These are phyloP conservation scores for Salvelinus namaycush DNA, from an alignment of 2,113 vertebrate species.

Conservation along the genomic window DNA sequence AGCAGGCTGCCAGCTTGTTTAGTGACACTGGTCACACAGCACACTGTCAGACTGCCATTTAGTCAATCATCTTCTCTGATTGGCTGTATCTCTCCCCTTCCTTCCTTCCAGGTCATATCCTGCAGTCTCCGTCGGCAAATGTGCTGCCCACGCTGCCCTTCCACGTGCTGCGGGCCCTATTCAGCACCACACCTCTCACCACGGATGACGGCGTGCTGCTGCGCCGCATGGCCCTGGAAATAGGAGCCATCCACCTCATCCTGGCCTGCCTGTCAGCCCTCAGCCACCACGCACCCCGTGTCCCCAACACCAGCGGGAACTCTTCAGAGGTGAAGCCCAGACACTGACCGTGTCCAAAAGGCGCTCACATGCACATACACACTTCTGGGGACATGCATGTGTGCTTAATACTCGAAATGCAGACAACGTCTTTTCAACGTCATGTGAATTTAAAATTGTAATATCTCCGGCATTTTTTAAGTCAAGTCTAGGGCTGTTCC, in stretches of 20 bases:
- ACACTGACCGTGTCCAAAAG: no score
- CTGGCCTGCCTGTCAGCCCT: constrained; percentile 96
- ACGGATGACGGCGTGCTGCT: constrained; percentile 95
- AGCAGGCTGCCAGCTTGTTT: constrained; percentile 19
- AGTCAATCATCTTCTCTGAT: background rate
- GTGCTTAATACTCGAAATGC: background rate
- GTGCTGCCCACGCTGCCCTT: constrained; percentile 96
- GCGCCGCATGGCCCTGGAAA: constrained; percentile 94
- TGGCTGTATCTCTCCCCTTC: background rate
- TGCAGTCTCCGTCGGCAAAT: constrained; percentile 96
- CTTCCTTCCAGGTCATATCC: constrained; percentile 85
- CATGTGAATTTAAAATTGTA: no score
- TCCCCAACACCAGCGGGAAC: constrained; percentile 83
- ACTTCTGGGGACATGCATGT: no score
- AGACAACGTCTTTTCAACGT: background rate
- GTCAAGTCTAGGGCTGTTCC: no score
- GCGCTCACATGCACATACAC: no score
- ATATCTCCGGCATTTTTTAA: no score
- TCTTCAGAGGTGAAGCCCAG: constrained; percentile 83
- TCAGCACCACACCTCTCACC: constrained; percentile 90
- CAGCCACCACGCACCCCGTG: constrained; percentile 93
- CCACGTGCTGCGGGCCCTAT: constrained; percentile 90
- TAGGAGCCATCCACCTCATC: constrained; percentile 95
- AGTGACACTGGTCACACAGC: constrained; percentile 5
- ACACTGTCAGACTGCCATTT: constrained; percentile 4